These are phyloP conservation scores for Volucella inflata DNA, from an alignment of 2,888 invertebrate genomes.

Conservation along the genomic window DNA sequence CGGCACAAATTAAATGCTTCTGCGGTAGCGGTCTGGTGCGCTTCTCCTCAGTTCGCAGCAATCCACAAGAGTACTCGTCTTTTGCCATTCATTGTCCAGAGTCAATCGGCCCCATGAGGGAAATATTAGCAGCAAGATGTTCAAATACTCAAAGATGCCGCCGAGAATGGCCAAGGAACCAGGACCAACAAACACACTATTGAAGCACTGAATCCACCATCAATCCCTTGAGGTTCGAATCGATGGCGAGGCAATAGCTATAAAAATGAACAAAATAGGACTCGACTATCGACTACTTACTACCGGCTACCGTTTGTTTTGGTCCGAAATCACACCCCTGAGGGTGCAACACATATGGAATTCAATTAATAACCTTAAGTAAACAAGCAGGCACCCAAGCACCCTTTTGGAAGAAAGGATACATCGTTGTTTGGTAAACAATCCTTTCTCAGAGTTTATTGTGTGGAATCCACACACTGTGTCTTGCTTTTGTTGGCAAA, in stretches of 20 bases:
- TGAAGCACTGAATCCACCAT: slow-evolving; percentile 1
- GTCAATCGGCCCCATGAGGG: slow-evolving; percentile 60
- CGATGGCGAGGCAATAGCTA: slow-evolving; percentile 63
- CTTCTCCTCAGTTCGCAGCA: slow-evolving; percentile 12
- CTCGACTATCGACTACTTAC: slow-evolving; percentile 40
- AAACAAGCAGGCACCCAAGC: slow-evolving; percentile 64
- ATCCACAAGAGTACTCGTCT: neutral
- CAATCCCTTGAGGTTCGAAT: slow-evolving; percentile 51
- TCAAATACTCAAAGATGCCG: slow-evolving; percentile 72
- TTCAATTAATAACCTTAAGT: slow-evolving; percentile 75
- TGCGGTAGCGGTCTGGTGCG: slow-evolving; percentile 40
- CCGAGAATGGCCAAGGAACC: slow-evolving; percentile 17
- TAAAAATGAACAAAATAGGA: slow-evolving; percentile 71
- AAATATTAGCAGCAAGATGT: slow-evolving; percentile 72
- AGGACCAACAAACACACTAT: slow-evolving; percentile 30
- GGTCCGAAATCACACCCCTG: slow-evolving; percentile 72
- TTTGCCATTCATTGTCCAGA: slow-evolving; percentile 54
- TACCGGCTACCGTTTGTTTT: slow-evolving; percentile 49
- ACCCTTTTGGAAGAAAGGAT: slow-evolving; percentile 62
- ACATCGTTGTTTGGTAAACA: slow-evolving; percentile 64
- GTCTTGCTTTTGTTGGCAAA: neutral
- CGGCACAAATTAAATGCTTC: slow-evolving; percentile 71
- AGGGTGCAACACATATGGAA: slow-evolving; percentile 61
- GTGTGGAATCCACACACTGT: neutral
- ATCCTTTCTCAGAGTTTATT: slow-evolving; percentile 71